phyloP scores from a whole-genome alignment of 2,888 invertebrate species.

The Saturnia pavonia region DNA sequence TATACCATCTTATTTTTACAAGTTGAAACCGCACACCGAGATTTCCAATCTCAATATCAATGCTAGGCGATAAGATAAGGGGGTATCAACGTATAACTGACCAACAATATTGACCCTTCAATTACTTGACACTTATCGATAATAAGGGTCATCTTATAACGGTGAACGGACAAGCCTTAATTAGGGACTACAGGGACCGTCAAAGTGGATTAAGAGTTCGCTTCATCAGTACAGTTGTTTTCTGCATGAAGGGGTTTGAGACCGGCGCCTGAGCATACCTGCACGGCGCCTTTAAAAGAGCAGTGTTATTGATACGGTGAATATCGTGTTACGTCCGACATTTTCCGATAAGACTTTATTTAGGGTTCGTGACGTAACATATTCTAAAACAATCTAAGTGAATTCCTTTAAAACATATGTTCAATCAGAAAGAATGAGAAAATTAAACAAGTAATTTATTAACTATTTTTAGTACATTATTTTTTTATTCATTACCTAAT shows the following conservation, averaged over 20 bases:
- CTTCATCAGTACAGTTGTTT: constrained; percentile 74
- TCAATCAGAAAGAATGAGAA: background rate
- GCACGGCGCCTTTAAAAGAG: constrained; percentile 65
- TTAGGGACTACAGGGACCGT: constrained; percentile 78
- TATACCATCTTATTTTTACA: constrained; percentile 19
- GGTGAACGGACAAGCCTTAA: constrained; percentile 63
- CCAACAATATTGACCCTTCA: constrained; percentile 43
- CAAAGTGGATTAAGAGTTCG: constrained; percentile 74
- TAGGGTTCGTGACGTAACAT: constrained; percentile 30
- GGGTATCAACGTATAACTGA: constrained; percentile 43
- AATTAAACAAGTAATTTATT: too few species aligned
- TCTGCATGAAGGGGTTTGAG: constrained; percentile 66
- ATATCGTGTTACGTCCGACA: constrained; percentile 62
- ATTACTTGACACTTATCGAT: background rate
- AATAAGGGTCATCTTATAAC: constrained; percentile 39
- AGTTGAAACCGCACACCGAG: constrained; percentile 73
- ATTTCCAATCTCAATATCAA: constrained; percentile 73
- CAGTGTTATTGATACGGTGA: constrained; percentile 53
- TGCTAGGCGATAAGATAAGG: constrained; percentile 75
- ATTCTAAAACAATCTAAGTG: constrained; percentile 17
- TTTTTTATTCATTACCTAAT: too few species aligned
- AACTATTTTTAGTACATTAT: too few species aligned
- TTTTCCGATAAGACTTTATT: constrained; percentile 22
- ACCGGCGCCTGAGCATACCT: constrained; percentile 64
- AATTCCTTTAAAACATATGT: background rate